Evolutionary conservation across 2,888 invertebrate genomes (phyloP).

Genomic region (Protula sp.): DNA sequence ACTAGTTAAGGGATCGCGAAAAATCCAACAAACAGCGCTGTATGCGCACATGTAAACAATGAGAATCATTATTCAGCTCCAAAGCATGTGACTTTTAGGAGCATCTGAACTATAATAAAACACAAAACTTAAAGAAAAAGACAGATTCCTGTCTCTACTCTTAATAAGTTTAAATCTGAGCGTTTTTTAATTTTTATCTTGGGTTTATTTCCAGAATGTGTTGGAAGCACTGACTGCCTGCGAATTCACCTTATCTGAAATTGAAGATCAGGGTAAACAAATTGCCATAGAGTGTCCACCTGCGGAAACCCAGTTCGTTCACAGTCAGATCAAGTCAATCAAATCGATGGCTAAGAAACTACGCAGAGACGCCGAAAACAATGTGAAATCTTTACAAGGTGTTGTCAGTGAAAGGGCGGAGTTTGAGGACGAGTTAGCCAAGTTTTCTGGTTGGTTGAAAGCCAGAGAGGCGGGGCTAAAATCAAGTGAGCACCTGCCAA

Average conservation of each 20-base stretch:
- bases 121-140: too few relatives aligned
- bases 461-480: constrained; percentile 33
- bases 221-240: too few relatives aligned
- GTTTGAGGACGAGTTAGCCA: constrained; percentile 34
- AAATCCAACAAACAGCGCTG: too few relatives aligned
- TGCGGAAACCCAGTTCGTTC: constrained; percentile 79
- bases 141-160: too few relatives aligned
- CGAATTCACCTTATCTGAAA: constrained; percentile 64
- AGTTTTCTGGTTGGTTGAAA: constrained; percentile 37
- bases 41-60: too few relatives aligned
- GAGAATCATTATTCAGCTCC: too few relatives aligned
- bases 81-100: too few relatives aligned
- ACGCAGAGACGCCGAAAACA: constrained; percentile 75
- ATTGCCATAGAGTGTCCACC: constrained; percentile 85
- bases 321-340: constrained; percentile 77
- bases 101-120: too few relatives aligned
- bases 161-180: too few relatives aligned
- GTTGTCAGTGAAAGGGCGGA: constrained; percentile 34
- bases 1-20: too few relatives aligned
- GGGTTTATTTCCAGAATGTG: too few relatives aligned
- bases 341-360: constrained; percentile 72
- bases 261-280: constrained; percentile 86
- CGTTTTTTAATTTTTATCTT: too few relatives aligned
- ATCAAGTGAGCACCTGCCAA: constrained; percentile 20
- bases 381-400: constrained; percentile 79